A percentile compares a stretch with the other conserved stretches of the same genome.
These are phyloP conservation scores for Phalera bucephala DNA, from an alignment of 2,888 invertebrate species.

Conservation along the genomic window DNA sequence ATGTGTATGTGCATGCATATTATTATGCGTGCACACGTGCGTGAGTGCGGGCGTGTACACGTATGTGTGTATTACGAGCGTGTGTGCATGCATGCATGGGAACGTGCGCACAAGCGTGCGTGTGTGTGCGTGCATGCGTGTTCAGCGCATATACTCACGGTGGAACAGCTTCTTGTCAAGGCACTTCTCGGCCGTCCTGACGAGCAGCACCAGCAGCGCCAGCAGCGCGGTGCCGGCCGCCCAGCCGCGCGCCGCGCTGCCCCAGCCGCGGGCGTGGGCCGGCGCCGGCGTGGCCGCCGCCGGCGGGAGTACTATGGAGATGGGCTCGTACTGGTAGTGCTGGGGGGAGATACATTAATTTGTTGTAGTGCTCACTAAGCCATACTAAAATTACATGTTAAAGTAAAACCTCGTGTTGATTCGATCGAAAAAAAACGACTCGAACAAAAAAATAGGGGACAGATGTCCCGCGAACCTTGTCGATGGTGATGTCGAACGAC, in stretches of 20 bases:
- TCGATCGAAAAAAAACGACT: too few relatives aligned
- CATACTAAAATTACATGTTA: too few relatives aligned
- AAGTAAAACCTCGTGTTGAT: too few relatives aligned
- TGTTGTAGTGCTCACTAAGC: too few relatives aligned
- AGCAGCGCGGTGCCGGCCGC: conserved; percentile 50
- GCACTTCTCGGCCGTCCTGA: conserved; percentile 51
- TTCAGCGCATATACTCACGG: conserved; percentile 43
- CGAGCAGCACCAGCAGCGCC: conserved; percentile 46
- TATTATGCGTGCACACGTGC: too few relatives aligned
- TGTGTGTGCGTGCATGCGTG: neutral
- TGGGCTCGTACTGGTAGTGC: conserved; percentile 19
- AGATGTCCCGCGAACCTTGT: too few relatives aligned
- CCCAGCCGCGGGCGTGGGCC: conserved; percentile 18
- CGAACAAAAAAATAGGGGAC: too few relatives aligned
- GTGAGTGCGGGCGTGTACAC: too few relatives aligned
- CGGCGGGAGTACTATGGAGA: conserved; percentile 15
- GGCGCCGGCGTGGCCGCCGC: conserved; percentile 6
- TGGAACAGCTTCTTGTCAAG: conserved; percentile 41
- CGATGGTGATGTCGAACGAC: too few relatives aligned
- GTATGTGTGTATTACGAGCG: too few relatives aligned
- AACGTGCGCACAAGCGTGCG: neutral
- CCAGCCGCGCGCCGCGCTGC: conserved; percentile 43
- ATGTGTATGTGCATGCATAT: too few relatives aligned
- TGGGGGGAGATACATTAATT: too few relatives aligned
- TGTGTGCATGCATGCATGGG: neutral